Evolutionary conservation across 2,888 invertebrate genomes (phyloP).

Genomic region (Pomacea canaliculata): DNA sequence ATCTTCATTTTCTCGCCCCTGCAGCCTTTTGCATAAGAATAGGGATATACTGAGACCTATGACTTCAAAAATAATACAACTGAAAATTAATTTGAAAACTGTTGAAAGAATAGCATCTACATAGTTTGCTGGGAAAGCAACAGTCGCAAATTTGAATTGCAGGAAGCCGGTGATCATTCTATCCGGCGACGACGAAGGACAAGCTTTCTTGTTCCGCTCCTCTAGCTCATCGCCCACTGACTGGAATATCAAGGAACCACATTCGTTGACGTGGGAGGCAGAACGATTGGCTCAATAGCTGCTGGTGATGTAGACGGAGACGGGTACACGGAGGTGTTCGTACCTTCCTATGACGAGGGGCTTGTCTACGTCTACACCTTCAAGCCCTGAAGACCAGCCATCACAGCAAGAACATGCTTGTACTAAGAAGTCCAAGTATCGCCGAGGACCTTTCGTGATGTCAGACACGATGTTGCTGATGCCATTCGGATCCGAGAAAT

Average conservation of each 20-base stretch:
- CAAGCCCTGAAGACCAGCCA: constrained; percentile 8
- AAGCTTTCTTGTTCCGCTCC: constrained; percentile 46
- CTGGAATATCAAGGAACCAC: constrained; percentile 47
- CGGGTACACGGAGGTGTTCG: constrained; percentile 53
- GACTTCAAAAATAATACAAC: no score
- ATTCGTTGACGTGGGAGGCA: constrained; percentile 44
- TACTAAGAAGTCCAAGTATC: no score
- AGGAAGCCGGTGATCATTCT: constrained; percentile 42
- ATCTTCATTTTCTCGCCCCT: no score
- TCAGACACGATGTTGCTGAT: no score
- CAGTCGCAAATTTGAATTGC: not conserved
- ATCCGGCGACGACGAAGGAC: constrained; percentile 61
- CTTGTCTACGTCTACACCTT: constrained; percentile 48
- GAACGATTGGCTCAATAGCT: constrained; percentile 54
- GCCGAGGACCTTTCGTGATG: no score
- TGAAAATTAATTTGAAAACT: no score
- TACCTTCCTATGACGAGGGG: constrained; percentile 49
- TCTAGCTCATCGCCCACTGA: constrained; percentile 34
- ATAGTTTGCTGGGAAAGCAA: no score
- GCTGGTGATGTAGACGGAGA: constrained; percentile 55
- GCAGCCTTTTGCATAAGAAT: no score
- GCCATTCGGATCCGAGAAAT: no score
- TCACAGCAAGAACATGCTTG: no score
- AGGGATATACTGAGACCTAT: not conserved
- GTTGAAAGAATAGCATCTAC: no score